A percentile compares a stretch with the other conserved stretches of the same genome.
Evolutionary conservation across 2,797 vertebrate species (phyloP).

Genomic region (Sebastes itinus): DNA sequence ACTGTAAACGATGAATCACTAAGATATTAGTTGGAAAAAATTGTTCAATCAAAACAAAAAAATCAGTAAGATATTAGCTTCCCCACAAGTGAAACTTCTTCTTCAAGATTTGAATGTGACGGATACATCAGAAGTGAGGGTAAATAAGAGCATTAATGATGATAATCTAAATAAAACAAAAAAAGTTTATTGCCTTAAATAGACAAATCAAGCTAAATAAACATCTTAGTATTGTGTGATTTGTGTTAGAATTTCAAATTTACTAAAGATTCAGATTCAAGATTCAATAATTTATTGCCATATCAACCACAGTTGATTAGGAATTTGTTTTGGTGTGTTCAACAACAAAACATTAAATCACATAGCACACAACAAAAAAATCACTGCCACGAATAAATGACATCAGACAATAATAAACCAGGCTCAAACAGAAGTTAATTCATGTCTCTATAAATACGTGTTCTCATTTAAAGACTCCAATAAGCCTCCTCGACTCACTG

Average conservation of each 20-base stretch:
- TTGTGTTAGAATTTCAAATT: background rate
- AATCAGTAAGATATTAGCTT: background rate
- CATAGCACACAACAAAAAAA: background rate
- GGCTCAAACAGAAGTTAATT: constrained; percentile 1
- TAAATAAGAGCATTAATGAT: background rate
- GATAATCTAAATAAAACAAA: background rate
- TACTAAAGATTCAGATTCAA: no score
- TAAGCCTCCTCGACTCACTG: background rate
- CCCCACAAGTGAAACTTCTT: background rate
- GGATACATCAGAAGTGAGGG: background rate
- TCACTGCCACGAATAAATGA: background rate
- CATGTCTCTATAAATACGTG: background rate
- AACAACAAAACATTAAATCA: background rate
- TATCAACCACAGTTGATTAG: background rate
- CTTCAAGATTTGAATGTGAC: background rate
- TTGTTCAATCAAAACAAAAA: background rate
- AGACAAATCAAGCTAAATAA: background rate
- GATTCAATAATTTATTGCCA: background rate
- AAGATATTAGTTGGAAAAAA: background rate
- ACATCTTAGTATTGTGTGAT: background rate
- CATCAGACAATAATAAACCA: constrained; percentile 10
- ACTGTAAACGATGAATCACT: background rate
- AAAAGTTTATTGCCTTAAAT: background rate
- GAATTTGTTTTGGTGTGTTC: background rate
- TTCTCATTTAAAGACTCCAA: constrained; percentile 16